Evolutionary conservation across 2,888 invertebrate genomes (phyloP).

Genomic region (Amphimallon solstitiale): DNA sequence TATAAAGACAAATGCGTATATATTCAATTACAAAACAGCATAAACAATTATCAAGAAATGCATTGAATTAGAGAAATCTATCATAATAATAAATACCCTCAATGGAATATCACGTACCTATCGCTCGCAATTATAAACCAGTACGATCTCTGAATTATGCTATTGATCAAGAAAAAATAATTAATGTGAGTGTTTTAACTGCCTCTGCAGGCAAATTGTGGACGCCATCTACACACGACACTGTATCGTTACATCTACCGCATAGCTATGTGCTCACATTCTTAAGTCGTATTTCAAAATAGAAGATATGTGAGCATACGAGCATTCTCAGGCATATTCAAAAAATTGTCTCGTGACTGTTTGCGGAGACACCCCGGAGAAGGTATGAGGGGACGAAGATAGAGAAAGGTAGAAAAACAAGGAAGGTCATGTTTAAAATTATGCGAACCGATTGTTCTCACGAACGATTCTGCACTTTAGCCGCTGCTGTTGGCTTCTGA

Average conservation of each 20-base stretch:
- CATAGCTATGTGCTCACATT: neutral
- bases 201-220: constrained; percentile 9
- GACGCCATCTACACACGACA: constrained; percentile 11
- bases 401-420: neutral
- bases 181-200: neutral
- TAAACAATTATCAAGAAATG: too few relatives aligned
- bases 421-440: neutral
- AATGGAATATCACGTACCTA: too few relatives aligned
- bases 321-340: neutral
- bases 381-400: constrained; percentile 10
- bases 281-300: constrained; percentile 8
- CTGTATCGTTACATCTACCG: constrained; percentile 6
- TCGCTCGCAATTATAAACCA: too few relatives aligned
- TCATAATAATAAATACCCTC: too few relatives aligned
- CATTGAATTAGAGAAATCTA: too few relatives aligned
- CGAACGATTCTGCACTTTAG: neutral
- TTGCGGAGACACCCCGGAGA: constrained; percentile 22
- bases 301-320: constrained; percentile 12
- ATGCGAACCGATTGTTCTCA: neutral
- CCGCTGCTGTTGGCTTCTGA: neutral
- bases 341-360: constrained; percentile 37
- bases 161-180: constrained; percentile 20
- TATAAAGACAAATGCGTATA: too few relatives aligned
- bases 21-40: too few relatives aligned
- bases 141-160: neutral